Evolutionary conservation across 2,797 vertebrate species (phyloP).

Genomic region (Poecilia wingei): DNA sequence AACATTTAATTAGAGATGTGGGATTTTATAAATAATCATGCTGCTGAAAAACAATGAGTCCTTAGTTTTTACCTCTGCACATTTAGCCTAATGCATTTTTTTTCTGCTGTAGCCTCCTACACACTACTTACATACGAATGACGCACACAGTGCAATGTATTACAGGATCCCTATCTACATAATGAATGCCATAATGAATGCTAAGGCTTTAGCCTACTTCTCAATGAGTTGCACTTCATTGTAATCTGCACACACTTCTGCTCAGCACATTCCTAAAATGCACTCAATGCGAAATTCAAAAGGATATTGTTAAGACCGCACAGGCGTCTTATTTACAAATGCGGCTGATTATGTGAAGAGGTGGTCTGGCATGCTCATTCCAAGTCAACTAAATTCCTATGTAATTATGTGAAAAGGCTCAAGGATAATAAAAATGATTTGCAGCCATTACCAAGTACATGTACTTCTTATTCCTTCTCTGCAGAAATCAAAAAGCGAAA

Average conservation of each 20-base stretch:
- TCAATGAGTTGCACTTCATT: conserved; percentile 19
- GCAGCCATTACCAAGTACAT: neutral
- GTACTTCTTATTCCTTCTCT: neutral
- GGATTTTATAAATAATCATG: conserved; percentile 4
- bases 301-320: conserved; percentile 27
- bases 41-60: conserved; percentile 5
- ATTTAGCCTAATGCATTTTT: conserved; percentile 9
- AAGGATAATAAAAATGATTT: neutral
- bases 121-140: conserved; percentile 1
- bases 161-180: conserved; percentile 10
- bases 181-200: conserved; percentile 23
- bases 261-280: conserved; percentile 42
- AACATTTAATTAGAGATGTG: neutral
- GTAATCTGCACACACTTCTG: conserved; percentile 7
- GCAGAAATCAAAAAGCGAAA: neutral
- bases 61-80: conserved; percentile 5
- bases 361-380: conserved; percentile 6
- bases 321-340: conserved; percentile 32
- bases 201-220: conserved; percentile 15
- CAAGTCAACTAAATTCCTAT: neutral
- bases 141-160: conserved; percentile 1
- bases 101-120: conserved; percentile 1
- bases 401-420: neutral
- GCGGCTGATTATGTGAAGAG: conserved; percentile 18
- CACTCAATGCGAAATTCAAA: conserved; percentile 9